Evolutionary conservation across 2,113 vertebrate genomes (phyloP), one percentile per base, ranked within the genome.

Genomic region (Mionectes macconnelli): DNA sequence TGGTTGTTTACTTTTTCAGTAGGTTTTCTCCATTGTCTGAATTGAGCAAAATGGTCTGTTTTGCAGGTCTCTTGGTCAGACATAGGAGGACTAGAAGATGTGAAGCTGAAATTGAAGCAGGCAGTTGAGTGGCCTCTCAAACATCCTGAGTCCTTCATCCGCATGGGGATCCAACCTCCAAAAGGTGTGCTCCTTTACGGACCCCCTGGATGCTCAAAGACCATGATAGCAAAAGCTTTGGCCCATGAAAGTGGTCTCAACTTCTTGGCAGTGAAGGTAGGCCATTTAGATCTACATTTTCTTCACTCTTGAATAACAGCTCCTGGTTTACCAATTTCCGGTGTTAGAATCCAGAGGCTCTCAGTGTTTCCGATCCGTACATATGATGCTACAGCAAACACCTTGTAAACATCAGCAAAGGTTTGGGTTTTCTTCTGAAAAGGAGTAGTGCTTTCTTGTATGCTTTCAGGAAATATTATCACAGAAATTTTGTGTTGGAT

Each of bases 191-290:
- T 99, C 40, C 98, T 99, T 21, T 99, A 99, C 0, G 99, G 99
- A 14, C 99, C 99, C 19, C 99, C 99, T 4, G 99, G 99, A n/a
- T 99, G 99, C 97, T 99, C 99, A 45, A 99, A 99, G 97, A 99
- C 99, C 76, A 99, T 99, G 99, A 99, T 99, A 47, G 99, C 99
- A 47, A 99, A 99, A 96, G 99, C 99, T 37, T 95, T 99, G 94
- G 99, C 99, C 74, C 99, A 98, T 85, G 99, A 99, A 96, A 99
- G 99, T 60, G 98, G 99, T 8, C 98, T 99, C 94, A 99, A 99
- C 97, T 99, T 99, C 90, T 96, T 99, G 53, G 98, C 99, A 68
- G 96, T 99, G 69, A 99, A 99, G 98, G 99, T 99, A 96, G 78
- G 84, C 22, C 10, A 12, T 39, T 52, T 39, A 22, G 37, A 57